phyloP scores from a whole-genome alignment of 2,113 vertebrate genomes.

The Pogona vitticeps region DNA sequence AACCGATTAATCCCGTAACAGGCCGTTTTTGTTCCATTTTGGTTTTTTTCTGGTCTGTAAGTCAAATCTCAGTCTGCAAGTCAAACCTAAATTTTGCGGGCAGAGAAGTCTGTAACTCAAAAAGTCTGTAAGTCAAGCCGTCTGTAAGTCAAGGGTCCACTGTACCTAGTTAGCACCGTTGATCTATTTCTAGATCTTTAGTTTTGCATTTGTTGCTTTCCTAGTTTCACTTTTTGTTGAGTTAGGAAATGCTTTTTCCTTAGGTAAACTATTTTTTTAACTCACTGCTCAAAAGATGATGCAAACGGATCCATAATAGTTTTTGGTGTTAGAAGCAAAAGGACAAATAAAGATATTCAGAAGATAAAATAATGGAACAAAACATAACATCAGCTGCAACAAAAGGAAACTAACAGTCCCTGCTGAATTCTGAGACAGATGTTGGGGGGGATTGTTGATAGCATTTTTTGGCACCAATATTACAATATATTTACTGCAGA shows the following conservation, averaged over 20 bases:
- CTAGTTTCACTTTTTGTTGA: neutral
- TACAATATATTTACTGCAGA: neutral
- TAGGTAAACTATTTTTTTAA: conserved; percentile 17
- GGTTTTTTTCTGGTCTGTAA: no score
- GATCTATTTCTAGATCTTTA: neutral
- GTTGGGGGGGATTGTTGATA: conserved; percentile 11
- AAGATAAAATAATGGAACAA: neutral
- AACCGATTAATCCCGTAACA: no score
- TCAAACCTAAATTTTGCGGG: no score
- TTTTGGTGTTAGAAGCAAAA: conserved; percentile 12
- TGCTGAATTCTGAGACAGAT: neutral
- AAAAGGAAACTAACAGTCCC: neutral
- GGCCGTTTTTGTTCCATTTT: no score
- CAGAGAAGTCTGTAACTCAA: no score
- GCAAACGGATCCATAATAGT: neutral
- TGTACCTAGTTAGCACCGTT: neutral
- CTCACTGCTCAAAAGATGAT: conserved; percentile 4
- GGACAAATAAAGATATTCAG: neutral
- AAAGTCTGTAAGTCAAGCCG: no score
- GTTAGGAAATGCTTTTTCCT: conserved; percentile 2
- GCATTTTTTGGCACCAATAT: neutral
- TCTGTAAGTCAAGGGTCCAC: no score
- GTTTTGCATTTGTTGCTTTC: neutral
- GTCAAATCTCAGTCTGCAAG: no score
- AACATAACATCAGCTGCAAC: neutral